Conservation (phyloP, 2,888 invertebrate species). For the Phrixothrix hirtus region DNA sequence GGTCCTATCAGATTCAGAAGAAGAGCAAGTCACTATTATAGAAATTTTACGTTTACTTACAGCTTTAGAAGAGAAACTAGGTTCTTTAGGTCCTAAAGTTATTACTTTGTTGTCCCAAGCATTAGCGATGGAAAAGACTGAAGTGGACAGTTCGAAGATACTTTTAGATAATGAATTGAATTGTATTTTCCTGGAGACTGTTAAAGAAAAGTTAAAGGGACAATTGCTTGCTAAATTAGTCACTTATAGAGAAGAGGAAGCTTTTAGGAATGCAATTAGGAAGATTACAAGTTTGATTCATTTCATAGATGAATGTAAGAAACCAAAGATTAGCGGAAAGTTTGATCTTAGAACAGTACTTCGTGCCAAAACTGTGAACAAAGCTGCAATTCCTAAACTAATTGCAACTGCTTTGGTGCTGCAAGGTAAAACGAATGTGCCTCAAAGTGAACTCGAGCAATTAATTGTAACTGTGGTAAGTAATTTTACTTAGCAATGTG, state of each 20-base stretch:
- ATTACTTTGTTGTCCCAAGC: slow-evolving; percentile 77
- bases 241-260: slow-evolving; percentile 65
- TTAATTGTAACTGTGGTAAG: slow-evolving; percentile 78
- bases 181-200: slow-evolving; percentile 78
- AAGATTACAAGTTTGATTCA: slow-evolving; percentile 76
- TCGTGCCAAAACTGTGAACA: slow-evolving; percentile 73
- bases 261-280: slow-evolving; percentile 74
- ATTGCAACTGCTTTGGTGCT: slow-evolving; percentile 78
- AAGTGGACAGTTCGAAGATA: slow-evolving; percentile 75
- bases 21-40: slow-evolving; percentile 64
- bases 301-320: slow-evolving; percentile 62
- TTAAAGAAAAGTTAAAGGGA: slow-evolving; percentile 83
- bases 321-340: no score
- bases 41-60: slow-evolving; percentile 74
- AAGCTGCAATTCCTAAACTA: slow-evolving; percentile 78
- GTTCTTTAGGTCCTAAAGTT: slow-evolving; percentile 79
- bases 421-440: slow-evolving; percentile 80
- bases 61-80: slow-evolving; percentile 80
- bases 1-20: slow-evolving; percentile 52
- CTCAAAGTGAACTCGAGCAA: slow-evolving; percentile 76
- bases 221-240: slow-evolving; percentile 67
- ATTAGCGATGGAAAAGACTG: slow-evolving; percentile 74
- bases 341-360: slow-evolving; percentile 65
- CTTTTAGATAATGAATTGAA: slow-evolving; percentile 73
- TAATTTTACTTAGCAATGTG: not conserved